Conservation (phyloP, 2,888 invertebrate genomes). For the Alcis repandata region DNA sequence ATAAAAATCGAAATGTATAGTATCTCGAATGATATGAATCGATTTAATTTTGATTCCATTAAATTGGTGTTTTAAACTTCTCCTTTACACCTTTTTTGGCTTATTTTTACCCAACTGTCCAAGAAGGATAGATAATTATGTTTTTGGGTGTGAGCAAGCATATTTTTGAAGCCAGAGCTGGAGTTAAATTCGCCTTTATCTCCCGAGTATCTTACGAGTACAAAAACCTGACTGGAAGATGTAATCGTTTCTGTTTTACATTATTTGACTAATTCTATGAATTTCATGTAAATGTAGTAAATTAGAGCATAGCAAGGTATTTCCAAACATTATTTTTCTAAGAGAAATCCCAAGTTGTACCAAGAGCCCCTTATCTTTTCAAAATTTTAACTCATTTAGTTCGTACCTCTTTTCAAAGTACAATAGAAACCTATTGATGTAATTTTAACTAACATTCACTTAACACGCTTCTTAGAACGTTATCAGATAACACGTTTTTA, state of each 20-base stretch:
- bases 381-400: not conserved
- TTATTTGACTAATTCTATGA: not conserved
- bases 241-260: too few species aligned
- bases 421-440: conserved; percentile 1
- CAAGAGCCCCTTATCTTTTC: not conserved
- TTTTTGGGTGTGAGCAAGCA: too few species aligned
- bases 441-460: conserved; percentile 11
- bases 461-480: conserved; percentile 40
- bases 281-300: not conserved
- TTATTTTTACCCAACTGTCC: too few species aligned
- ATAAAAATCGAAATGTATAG: not conserved
- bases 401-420: not conserved
- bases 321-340: not conserved
- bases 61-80: too few species aligned
- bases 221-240: too few species aligned
- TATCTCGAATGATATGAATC: not conserved
- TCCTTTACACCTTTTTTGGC: too few species aligned
- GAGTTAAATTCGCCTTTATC: too few species aligned
- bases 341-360: not conserved
- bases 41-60: too few species aligned
- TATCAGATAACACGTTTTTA: conserved; percentile 39
- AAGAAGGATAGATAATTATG: too few species aligned
- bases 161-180: too few species aligned
- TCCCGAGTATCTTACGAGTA: too few species aligned
- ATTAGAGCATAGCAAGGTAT: not conserved